A percentile compares a stretch with the other conserved stretches of the same genome.
Evolutionary conservation across 2,888 invertebrate species (phyloP).

Genomic region (Eurois occulta): DNA sequence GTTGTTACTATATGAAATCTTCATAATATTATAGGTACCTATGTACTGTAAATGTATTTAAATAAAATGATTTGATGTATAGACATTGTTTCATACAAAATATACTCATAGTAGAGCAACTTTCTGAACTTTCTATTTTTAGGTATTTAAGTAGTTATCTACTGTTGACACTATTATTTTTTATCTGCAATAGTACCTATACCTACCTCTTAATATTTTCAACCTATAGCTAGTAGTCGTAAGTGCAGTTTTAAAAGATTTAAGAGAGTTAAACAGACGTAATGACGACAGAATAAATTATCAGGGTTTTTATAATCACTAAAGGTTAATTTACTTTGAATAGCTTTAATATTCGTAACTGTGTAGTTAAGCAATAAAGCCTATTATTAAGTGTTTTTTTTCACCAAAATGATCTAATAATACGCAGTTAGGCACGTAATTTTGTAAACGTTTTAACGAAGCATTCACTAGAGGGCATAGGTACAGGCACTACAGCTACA

Average conservation of each 20-base stretch:
- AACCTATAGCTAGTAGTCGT: not conserved
- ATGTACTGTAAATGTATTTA: not conserved
- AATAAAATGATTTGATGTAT: too few species aligned
- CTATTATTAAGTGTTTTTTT: not conserved
- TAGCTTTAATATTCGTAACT: not conserved
- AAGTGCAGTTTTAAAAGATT: not conserved
- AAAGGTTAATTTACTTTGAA: not conserved
- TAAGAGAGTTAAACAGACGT: not conserved
- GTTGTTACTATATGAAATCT: not conserved
- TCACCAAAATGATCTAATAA: not conserved
- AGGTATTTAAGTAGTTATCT: not conserved
- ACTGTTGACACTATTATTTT: not conserved
- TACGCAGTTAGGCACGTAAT: not conserved
- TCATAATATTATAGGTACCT: not conserved
- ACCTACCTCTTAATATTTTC: not conserved
- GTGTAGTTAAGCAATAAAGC: not conserved
- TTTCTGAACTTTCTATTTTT: not conserved
- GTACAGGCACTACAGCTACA: too few species aligned
- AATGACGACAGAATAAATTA: not conserved
- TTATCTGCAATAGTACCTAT: not conserved
- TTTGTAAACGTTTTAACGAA: not conserved
- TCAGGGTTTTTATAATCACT: not conserved
- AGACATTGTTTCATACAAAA: not conserved
- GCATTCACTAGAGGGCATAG: not conserved
- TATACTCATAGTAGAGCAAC: too few species aligned